Evolutionary conservation across 1,140 invertebrate genomes (phyloP), one percentile per base, ranked within the genome.

Genomic region (Aphelenchoides besseyi): DNA sequence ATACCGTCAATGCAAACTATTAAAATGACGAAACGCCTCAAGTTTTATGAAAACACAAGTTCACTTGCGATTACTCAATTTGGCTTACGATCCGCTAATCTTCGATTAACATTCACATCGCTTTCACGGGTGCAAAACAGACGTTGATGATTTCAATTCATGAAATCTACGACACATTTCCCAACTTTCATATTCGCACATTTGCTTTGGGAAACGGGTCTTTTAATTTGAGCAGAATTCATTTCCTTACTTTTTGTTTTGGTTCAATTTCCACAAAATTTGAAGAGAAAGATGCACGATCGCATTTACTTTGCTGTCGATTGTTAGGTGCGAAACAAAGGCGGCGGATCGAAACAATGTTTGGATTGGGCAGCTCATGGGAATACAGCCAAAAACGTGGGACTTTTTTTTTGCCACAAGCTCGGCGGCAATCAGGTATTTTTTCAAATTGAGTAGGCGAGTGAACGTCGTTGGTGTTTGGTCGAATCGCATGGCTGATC

Each of bases 381-480:
- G 18, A 62, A 62, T 26, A 78, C 83, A 36, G 18, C 16, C 29
- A 55, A 64, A 68, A 64, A 74, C 23, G 55, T 83, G 16, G 95
- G 94, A 41, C 90, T 97, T 86, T 93, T 92, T 75, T 92, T 92
- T 82, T 98, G 96, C 85, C 95, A 98, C 84, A 93, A 93, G 67
- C 89, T 97, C 80, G 95, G 95, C 28, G 96, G 96, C 62, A 98
- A 98, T 88, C 96, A 98, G 89, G 92, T 94, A 80, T 18, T 2
- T 74, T 74, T 36, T 9, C 8, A 32, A 23, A 16, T 1, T 23
- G n/a, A n/a, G n/a, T n/a, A n/a, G n/a, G n/a, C n/a, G n/a, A n/a
- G n/a, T n/a, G n/a, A n/a, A n/a, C n/a, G n/a, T n/a, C n/a, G n/a
- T n/a, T n/a, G n/a, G n/a, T n/a, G n/a, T n/a, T n/a, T n/a, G n/a